These are phyloP conservation scores for Andricus grossulariae DNA, from an alignment of 1,140 invertebrate species.

Conservation along the genomic window DNA sequence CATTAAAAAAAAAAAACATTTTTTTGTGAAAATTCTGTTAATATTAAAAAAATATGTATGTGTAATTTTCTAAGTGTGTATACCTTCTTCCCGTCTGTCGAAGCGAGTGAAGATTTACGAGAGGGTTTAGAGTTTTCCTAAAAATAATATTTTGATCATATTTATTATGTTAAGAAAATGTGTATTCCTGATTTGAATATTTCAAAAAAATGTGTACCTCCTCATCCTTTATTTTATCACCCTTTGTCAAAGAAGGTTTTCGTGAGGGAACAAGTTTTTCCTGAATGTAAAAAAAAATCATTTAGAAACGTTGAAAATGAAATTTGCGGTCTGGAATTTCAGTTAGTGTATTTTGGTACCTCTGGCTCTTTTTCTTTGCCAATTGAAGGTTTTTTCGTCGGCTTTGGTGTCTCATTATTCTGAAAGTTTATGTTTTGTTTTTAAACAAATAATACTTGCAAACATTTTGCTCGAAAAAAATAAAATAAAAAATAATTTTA, in stretches of 20 bases:
- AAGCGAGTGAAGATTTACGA: background rate
- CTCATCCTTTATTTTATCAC: background rate
- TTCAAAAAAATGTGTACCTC: background rate
- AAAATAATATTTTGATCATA: background rate
- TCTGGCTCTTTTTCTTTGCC: background rate
- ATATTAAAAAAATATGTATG: too few relatives aligned
- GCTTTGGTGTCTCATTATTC: background rate
- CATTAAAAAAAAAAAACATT: background rate
- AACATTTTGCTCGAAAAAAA: background rate
- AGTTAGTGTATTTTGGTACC: background rate
- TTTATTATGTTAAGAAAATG: background rate
- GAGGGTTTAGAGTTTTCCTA: slow-evolving; percentile 11
- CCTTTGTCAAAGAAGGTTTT: background rate
- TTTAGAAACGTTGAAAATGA: background rate
- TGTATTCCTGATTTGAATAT: background rate
- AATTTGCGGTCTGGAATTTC: background rate
- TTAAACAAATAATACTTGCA: background rate
- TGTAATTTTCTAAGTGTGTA: background rate
- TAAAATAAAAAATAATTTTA: background rate
- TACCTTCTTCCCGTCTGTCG: slow-evolving; percentile 1
- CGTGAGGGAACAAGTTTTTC: slow-evolving; percentile 34
- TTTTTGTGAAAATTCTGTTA: background rate
- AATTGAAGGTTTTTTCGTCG: background rate
- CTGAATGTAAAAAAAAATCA: slow-evolving; percentile 33
- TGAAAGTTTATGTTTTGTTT: background rate